A percentile compares a stretch with the other conserved stretches of the same genome.
These are phyloP conservation scores for Enteromius unitaeniatus DNA, from an alignment of 2,797 vertebrate genomes.

Conservation along the genomic window DNA sequence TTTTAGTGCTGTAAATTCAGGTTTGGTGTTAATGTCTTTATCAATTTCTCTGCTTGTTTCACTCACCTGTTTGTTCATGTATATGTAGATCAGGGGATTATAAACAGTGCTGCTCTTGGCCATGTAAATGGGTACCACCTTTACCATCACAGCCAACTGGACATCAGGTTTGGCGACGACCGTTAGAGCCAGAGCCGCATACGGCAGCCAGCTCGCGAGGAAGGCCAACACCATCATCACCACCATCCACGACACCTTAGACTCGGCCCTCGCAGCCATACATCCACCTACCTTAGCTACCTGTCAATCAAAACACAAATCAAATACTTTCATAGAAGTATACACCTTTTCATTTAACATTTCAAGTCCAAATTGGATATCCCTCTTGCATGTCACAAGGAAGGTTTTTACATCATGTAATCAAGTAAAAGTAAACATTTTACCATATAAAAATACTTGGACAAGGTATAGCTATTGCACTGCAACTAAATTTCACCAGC, in stretches of 20 bases:
- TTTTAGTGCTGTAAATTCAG: too few relatives aligned
- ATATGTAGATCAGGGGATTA: conserved; percentile 79
- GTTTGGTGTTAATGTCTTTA: background rate
- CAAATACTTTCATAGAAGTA: background rate
- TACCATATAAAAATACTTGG: background rate
- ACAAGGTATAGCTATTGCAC: background rate
- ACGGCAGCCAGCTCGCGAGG: conserved; percentile 76
- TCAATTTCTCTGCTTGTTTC: background rate
- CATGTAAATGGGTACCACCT: conserved; percentile 75
- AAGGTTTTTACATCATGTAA: background rate
- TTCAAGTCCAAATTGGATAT: too few relatives aligned
- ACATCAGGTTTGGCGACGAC: conserved; percentile 68
- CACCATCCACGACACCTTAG: conserved; percentile 71
- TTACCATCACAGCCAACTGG: conserved; percentile 68
- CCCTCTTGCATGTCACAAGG: background rate
- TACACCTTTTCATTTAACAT: too few relatives aligned
- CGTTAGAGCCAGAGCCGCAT: conserved; percentile 70
- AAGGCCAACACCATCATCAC: conserved; percentile 75
- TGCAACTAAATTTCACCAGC: background rate
- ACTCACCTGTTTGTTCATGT: conserved; percentile 79
- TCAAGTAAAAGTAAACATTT: background rate
- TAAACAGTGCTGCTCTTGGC: conserved; percentile 79
- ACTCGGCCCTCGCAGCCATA: conserved; percentile 71
- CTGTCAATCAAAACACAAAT: conserved; percentile 52
- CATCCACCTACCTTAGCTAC: conserved; percentile 70